phyloP scores from a whole-genome alignment of 2,888 invertebrate species.

The Lomographa bimaculata region DNA sequence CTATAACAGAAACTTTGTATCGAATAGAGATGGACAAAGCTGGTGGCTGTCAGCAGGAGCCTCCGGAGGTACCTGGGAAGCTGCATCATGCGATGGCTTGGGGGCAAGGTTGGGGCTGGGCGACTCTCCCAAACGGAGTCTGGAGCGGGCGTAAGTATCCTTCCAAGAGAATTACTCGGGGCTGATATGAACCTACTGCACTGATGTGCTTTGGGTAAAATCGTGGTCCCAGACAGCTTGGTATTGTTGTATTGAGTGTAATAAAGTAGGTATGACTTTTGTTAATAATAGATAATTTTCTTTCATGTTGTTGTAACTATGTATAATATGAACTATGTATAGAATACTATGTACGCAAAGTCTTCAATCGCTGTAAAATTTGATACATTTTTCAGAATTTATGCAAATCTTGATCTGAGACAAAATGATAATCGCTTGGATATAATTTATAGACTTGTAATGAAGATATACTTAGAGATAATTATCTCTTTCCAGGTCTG shows the following conservation, averaged over 20 bases:
- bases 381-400: too few relatives aligned
- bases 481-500: conserved; percentile 67
- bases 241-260: conserved; percentile 1
- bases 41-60: conserved; percentile 51
- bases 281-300: background rate
- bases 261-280: conserved; percentile 6
- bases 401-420: too few relatives aligned
- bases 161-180: conserved; percentile 2
- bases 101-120: conserved; percentile 89
- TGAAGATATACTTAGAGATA: too few relatives aligned
- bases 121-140: conserved; percentile 81
- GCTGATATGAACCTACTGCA: conserved; percentile 16
- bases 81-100: conserved; percentile 79
- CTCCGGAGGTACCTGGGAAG: conserved; percentile 60
- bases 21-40: conserved; percentile 27
- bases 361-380: too few relatives aligned
- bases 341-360: too few relatives aligned
- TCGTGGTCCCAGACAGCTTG: conserved; percentile 10
- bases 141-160: conserved; percentile 78
- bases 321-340: too few relatives aligned
- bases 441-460: too few relatives aligned
- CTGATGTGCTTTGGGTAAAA: conserved; percentile 14
- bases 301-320: too few relatives aligned
- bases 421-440: too few relatives aligned
- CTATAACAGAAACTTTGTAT: conserved; percentile 23